A percentile compares a stretch with the other conserved stretches of the same genome.
Conservation (phyloP, 2,888 invertebrate genomes). For the Athrips mouffetella region DNA sequence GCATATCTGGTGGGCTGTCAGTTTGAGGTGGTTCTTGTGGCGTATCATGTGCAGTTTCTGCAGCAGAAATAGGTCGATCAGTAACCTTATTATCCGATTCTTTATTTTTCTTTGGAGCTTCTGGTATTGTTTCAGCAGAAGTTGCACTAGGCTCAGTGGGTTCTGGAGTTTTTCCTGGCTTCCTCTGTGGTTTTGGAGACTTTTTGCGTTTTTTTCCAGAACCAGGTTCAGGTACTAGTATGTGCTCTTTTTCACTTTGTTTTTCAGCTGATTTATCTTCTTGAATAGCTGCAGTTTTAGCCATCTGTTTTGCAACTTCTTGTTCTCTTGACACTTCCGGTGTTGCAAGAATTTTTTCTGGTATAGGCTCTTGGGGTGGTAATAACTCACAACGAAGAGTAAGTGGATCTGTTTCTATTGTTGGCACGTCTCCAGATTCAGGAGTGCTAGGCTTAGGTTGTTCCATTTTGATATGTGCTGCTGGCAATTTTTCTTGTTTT, state of each 20-base stretch:
- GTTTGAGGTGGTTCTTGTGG: neutral
- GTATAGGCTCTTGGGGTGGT: neutral
- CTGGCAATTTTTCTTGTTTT: neutral
- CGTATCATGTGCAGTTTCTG: neutral
- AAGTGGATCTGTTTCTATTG: neutral
- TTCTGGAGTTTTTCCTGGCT: constrained; percentile 4
- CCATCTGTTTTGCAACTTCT: neutral
- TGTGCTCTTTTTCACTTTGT: constrained; percentile 6
- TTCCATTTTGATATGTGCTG: neutral
- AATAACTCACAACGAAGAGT: neutral
- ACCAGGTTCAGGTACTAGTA: neutral
- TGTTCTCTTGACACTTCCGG: neutral
- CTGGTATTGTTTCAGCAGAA: neutral
- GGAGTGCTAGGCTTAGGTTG: neutral
- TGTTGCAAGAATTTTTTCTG: neutral
- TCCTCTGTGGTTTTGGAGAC: constrained; percentile 22
- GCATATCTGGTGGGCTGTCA: constrained; percentile 10
- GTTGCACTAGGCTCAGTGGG: constrained; percentile 2
- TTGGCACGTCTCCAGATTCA: neutral
- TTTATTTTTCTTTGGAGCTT: neutral
- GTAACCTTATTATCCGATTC: neutral
- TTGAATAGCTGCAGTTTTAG: neutral
- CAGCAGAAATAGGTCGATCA: neutral
- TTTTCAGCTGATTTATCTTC: neutral
- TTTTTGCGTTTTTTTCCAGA: constrained; percentile 23